These are phyloP conservation scores for Acomys russatus DNA, from an alignment of 2,797 vertebrate genomes.

Conservation along the genomic window DNA sequence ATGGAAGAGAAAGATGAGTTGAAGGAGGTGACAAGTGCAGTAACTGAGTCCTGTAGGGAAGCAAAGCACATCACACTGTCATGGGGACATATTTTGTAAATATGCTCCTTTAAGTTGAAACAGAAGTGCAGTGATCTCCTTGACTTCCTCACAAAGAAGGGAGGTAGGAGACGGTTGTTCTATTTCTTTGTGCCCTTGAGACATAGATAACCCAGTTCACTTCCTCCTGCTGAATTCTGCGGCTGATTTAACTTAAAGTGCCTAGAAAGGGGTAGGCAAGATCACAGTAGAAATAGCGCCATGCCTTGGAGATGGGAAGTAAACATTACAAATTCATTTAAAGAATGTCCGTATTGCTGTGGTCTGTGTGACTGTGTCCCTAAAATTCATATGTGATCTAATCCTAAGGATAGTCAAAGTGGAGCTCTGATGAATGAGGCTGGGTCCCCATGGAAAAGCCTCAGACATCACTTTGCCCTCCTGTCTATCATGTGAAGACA, in stretches of 20 bases:
- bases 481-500: not conserved
- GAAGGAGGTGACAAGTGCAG: slow-evolving; percentile 67
- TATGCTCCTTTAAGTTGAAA: slow-evolving; percentile 54
- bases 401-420: not conserved
- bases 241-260: slow-evolving; percentile 59
- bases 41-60: slow-evolving; percentile 81
- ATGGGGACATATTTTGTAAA: slow-evolving; percentile 21
- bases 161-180: slow-evolving; percentile 33
- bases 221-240: slow-evolving; percentile 69
- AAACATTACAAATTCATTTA: slow-evolving; percentile 38
- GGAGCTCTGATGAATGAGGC: not conserved
- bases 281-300: slow-evolving; percentile 26
- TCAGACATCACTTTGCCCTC: not conserved
- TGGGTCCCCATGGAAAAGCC: not conserved
- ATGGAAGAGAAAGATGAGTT: slow-evolving; percentile 67
- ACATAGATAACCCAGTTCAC: slow-evolving; percentile 75
- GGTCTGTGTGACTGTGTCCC: not conserved
- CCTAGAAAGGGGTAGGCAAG: slow-evolving; percentile 66
- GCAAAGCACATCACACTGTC: slow-evolving; percentile 66
- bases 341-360: not conserved
- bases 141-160: slow-evolving; percentile 41
- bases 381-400: not conserved
- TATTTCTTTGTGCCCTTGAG: slow-evolving; percentile 74
- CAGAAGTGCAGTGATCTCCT: slow-evolving; percentile 46
- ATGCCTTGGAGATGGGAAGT: not conserved